Conservation (phyloP, 2,113 vertebrate species). For the Synodontis membranacea region DNA sequence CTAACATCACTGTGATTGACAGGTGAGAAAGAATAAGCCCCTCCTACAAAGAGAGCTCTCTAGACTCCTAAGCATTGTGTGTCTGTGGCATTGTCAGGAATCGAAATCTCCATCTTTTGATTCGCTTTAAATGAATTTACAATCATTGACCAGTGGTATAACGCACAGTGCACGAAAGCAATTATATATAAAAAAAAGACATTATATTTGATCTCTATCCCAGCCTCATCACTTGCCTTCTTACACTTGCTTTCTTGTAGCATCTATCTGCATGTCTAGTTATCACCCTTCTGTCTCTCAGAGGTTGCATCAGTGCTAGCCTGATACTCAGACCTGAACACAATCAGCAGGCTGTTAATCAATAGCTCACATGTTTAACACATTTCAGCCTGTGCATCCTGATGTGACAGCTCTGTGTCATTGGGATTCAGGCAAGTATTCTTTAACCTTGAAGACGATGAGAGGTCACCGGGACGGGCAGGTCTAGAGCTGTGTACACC, state of each 20-base stretch:
- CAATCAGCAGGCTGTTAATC: slow-evolving; percentile 21
- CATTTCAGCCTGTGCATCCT: background rate
- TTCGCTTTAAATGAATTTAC: no score
- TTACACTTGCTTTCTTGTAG: background rate
- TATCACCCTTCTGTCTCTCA: background rate
- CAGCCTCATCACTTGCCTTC: background rate
- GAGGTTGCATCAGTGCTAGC: background rate
- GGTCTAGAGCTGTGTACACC: background rate
- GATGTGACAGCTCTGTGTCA: background rate
- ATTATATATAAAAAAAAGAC: background rate
- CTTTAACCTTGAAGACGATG: background rate
- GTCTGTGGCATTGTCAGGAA: no score
- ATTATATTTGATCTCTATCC: no score
- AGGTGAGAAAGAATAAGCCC: no score
- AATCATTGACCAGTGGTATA: background rate
- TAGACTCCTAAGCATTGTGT: background rate
- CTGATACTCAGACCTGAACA: background rate
- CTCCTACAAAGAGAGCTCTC: background rate
- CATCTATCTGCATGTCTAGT: background rate
- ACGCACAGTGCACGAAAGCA: background rate
- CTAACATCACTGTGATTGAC: background rate
- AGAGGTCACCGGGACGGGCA: background rate
- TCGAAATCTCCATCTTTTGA: background rate
- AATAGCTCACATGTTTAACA: slow-evolving; percentile 14
- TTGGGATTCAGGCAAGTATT: background rate